Base-by-base conservation (phyloP, 2,113 vertebrate genomes). In the Protomyctophum bolini region DNA sequence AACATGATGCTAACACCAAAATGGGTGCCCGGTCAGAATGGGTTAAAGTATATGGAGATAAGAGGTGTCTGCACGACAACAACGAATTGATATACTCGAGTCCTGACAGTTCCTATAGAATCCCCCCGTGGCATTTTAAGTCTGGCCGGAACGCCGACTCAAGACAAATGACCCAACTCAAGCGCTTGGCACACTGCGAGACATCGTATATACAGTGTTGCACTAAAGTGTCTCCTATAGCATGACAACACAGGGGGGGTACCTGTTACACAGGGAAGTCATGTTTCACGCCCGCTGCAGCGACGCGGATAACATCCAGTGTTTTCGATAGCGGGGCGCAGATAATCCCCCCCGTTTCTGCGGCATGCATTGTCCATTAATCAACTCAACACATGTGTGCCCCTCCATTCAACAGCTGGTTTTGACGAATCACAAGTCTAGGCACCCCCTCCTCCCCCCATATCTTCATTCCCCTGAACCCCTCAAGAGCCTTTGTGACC, bases 401-500 rank as follows among this genome's bases (percentile, higher is more conserved):
- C 4, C 63, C 46, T 6, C 50, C n/a, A 14, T 55, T 12, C 46
- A 29, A 41, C 33, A 45, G 10, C 8, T 60, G 11, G 33, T 10
- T 11, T 50, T 21, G 46, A 50, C 33, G 46, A 14, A 2, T 21
- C 41, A 47, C 45, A n/a, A 61, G 12, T 14, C 59, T 11, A n/a
- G 51, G 2, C 6, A 1, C 21, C 15, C 7, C 56, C 12, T 14
- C 7, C 14, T 2, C 15, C 14, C 56, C 21, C 56, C 47, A 1
- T 11, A 1, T 29, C 8, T 55, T 1, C 41, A 10, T 69, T 47
- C 8, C 48, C 28, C 6, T 28, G 60, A 51, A 59, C 51, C 10
- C 47, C 48, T 47, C 48, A n/a, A 67, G 59, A 67, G 59, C 68
- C 9, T 0, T 21, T 63, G 56, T 77, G 70, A 78, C 54, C 51